Conservation (phyloP, 2,797 vertebrate genomes). For the Tragopan temminckii region DNA sequence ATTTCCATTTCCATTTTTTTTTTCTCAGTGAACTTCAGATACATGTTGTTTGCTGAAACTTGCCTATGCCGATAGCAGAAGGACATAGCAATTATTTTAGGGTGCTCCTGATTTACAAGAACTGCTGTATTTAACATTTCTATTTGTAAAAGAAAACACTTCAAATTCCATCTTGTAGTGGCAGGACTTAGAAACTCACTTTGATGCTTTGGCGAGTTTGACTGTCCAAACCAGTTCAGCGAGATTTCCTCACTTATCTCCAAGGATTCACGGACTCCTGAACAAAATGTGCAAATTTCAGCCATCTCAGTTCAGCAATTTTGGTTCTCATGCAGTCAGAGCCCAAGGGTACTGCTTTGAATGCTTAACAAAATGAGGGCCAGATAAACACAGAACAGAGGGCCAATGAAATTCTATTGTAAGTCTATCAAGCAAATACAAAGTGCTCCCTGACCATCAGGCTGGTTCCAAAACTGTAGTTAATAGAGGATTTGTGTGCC, state of each 20-base stretch:
- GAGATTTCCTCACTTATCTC: background rate
- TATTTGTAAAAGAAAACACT: background rate
- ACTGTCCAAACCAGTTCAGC: background rate
- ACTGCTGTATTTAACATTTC: background rate
- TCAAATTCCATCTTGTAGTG: background rate
- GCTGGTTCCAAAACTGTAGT: constrained; percentile 34
- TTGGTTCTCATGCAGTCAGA: constrained; percentile 52
- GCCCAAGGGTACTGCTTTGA: constrained; percentile 26
- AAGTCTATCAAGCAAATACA: constrained; percentile 40
- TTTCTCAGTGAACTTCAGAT: background rate
- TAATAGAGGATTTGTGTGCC: constrained; percentile 21
- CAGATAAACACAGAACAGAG: constrained; percentile 44
- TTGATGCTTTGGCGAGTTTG: background rate
- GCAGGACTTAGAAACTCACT: background rate
- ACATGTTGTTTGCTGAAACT: background rate
- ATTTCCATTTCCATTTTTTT: background rate
- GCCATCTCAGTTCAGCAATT: background rate
- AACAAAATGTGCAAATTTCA: constrained; percentile 10
- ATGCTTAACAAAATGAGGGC: constrained; percentile 16
- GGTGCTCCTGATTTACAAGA: background rate
- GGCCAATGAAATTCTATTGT: constrained; percentile 20
- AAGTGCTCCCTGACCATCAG: background rate
- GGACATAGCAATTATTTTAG: background rate
- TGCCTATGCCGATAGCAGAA: background rate
- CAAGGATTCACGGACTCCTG: background rate